Base-by-base conservation (phyloP, 2,888 invertebrate species). In the Ellobium chinense region DNA sequence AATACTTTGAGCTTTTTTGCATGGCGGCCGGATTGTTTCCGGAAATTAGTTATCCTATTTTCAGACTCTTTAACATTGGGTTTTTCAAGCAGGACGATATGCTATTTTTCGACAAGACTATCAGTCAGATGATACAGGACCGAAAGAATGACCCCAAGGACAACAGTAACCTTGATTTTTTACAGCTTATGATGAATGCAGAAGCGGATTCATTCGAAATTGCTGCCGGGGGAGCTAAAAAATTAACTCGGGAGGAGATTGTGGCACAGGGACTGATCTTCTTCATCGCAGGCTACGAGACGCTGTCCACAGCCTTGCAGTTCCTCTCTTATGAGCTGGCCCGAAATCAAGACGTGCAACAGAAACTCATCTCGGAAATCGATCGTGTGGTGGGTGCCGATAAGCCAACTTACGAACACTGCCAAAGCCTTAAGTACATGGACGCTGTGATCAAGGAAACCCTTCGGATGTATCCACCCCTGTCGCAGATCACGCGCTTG, bases 391-490 rank as follows among this genome's bases (percentile, higher is more conserved):
- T 77, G 21, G 29, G 24, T 2, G 24, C 39, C 29, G 68, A 60
- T 3, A 36, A 7, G 9, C 77, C 69, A 5, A 77, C 68, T 1
- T 24, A 68, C 39, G 77, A 77, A 21, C 68, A 77, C 12, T 37
- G 36, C 21, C 24, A 14, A 9, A 21, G 58, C 0, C 69, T 77
- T 21, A 36, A 2, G 27, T 77, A 77, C 69, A 27, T 69, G 68
- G 77, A 77, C n/a, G 68, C 68, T 12, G 77, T 77, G 3, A 68
- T 77, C 29, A 77, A 77, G 27, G 77, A 77, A 14, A 77, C 77
- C 1, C 69, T 68, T 0, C 58, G 77, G 2, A 54, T 77, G n/a
- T 69, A 58, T 29, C 77, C 77, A 14, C 77, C 77, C 21, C 56
- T n/a, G 54, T 60, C 77, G 21, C 5, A 58, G 21, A 69, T 77